Evolutionary conservation across 2,888 invertebrate species (phyloP).

Genomic region (Ethmia dodecea): DNA sequence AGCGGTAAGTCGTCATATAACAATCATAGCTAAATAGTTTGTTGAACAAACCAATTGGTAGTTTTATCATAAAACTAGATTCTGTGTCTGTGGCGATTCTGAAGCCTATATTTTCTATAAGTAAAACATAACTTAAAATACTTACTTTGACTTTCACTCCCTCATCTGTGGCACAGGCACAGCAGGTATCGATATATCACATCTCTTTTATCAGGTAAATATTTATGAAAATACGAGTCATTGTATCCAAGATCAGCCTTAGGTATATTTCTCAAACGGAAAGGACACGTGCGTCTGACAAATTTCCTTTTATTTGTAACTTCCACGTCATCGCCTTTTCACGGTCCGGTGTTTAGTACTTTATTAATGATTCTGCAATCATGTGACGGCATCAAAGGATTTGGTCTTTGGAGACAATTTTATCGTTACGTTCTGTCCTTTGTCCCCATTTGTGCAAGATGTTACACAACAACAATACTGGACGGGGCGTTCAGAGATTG

Average conservation of each 20-base stretch:
- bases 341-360: slow-evolving; percentile 54
- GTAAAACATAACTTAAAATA: too few relatives aligned
- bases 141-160: too few relatives aligned
- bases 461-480: slow-evolving; percentile 65
- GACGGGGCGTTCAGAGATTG: slow-evolving; percentile 42
- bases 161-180: too few relatives aligned
- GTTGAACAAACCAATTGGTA: too few relatives aligned
- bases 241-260: slow-evolving; percentile 9
- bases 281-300: slow-evolving; percentile 41
- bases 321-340: slow-evolving; percentile 42
- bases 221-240: slow-evolving; percentile 5
- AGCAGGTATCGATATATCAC: too few relatives aligned
- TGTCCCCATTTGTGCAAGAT: slow-evolving; percentile 56
- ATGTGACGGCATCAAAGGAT: slow-evolving; percentile 52
- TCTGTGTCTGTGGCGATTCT: too few relatives aligned
- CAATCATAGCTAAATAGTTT: too few relatives aligned
- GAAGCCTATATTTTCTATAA: too few relatives aligned
- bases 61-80: too few relatives aligned
- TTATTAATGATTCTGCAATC: slow-evolving; percentile 61
- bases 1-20: slow-evolving; percentile 90
- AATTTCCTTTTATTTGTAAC: slow-evolving; percentile 39
- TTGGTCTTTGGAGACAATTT: slow-evolving; percentile 56
- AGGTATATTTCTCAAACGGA: slow-evolving; percentile 16
- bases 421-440: slow-evolving; percentile 57
- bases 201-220: too few relatives aligned